phyloP scores from a whole-genome alignment of 2,113 vertebrate genomes.

The Oceanites oceanicus region DNA sequence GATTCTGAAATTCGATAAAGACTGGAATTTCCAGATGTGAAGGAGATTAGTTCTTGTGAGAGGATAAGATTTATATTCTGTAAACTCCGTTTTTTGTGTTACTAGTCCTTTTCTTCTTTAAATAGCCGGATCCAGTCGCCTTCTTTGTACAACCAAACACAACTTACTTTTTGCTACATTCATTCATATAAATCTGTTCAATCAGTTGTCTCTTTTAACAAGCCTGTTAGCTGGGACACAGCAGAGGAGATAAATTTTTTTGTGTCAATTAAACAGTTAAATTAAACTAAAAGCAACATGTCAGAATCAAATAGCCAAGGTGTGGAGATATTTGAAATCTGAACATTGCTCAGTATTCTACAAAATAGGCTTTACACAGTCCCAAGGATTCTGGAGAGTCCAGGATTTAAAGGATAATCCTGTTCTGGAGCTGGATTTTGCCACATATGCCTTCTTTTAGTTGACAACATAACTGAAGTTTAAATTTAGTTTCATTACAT shows the following conservation, averaged over 20 bases:
- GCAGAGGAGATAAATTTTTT: not conserved
- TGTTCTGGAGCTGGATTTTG: not conserved
- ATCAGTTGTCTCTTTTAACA: not conserved
- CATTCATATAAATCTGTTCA: not conserved
- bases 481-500: conserved; percentile 6
- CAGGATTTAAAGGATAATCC: not conserved
- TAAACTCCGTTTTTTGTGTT: not conserved
- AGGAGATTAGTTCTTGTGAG: not conserved
- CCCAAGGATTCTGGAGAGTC: not conserved
- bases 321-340: not conserved
- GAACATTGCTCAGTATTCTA: not conserved
- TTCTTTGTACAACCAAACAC: not conserved
- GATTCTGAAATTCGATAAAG: not conserved
- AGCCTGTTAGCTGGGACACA: not conserved
- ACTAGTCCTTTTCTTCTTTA: not conserved
- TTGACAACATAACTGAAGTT: not conserved
- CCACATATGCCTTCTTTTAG: not conserved
- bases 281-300: not conserved
- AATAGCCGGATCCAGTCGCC: rapidly evolving
- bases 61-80: not conserved
- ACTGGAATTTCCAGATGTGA: not conserved
- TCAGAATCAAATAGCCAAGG: not conserved
- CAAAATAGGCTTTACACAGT: not conserved
- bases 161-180: not conserved
- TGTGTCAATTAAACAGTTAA: not conserved